These are phyloP conservation scores for Crossoptilon crossoptilon DNA, from an alignment of 2,797 vertebrate genomes.

Conservation along the genomic window DNA sequence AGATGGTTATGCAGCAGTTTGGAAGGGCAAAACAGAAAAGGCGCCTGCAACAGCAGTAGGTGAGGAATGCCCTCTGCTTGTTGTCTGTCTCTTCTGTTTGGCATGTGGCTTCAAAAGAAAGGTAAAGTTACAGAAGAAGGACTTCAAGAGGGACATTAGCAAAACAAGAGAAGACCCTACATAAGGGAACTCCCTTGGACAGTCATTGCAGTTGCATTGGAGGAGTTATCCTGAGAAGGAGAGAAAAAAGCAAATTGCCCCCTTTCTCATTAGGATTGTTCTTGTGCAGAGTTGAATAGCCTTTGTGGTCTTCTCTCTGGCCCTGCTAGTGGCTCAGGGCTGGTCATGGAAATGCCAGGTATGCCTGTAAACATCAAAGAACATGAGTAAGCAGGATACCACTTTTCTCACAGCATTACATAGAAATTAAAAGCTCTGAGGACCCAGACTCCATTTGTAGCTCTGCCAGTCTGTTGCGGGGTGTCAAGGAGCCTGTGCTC, in stretches of 20 bases:
- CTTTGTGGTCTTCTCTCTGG: not conserved
- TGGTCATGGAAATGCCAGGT: no score
- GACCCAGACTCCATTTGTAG: not conserved
- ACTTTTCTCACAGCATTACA: no score
- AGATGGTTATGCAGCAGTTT: constrained; percentile 91
- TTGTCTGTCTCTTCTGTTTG: not conserved
- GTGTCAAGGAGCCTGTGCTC: not conserved
- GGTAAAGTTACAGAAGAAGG: not conserved
- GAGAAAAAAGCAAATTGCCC: not conserved
- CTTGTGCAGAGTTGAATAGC: not conserved
- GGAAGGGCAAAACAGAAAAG: constrained; percentile 95
- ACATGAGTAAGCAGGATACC: no score
- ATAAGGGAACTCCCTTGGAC: not conserved
- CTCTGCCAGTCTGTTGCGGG: not conserved
- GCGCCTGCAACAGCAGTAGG: constrained; percentile 76
- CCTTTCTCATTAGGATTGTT: not conserved
- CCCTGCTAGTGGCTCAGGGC: not conserved
- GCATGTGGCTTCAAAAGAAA: not conserved
- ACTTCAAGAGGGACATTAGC: not conserved
- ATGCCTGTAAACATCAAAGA: no score
- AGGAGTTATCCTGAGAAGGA: not conserved
- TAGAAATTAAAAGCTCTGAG: no score
- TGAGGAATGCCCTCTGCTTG: constrained; percentile 55
- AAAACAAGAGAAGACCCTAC: not conserved
- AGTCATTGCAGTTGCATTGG: not conserved